phyloP scores from a whole-genome alignment of 35 echinoderm and acorn worm species.

The Lytechinus pictus region DNA sequence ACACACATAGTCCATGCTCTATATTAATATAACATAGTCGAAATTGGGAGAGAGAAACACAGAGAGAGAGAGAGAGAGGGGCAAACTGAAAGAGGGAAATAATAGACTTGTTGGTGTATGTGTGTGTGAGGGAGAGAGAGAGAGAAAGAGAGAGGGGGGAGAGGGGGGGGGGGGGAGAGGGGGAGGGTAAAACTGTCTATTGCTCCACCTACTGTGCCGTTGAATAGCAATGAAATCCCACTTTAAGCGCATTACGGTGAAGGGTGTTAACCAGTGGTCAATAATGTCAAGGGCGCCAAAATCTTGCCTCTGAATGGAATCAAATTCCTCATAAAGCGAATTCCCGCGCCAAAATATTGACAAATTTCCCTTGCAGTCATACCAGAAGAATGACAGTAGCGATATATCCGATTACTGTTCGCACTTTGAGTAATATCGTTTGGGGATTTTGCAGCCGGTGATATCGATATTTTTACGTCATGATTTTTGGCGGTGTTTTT shows the following conservation, averaged over 20 bases:
- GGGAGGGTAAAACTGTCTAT: no score
- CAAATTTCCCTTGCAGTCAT: not conserved
- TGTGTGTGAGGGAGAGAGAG: no score
- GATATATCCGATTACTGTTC: not conserved
- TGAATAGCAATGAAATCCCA: not conserved
- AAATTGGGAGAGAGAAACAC: no score
- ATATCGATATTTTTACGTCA: not conserved
- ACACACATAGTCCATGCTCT: no score
- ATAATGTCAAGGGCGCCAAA: not conserved
- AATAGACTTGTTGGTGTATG: no score
- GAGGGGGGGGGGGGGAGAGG: not conserved
- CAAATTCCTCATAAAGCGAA: not conserved
- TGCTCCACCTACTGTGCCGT: not conserved
- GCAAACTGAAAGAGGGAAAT: no score
- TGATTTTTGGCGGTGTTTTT: constrained; percentile 7
- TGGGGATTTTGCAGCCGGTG: not conserved
- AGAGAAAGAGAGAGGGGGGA: no score
- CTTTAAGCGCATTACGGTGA: not conserved
- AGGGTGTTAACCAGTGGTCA: not conserved
- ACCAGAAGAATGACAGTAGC: not conserved
- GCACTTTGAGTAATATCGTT: not conserved
- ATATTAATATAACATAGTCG: no score
- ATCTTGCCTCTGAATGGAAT: not conserved
- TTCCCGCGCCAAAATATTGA: not conserved
- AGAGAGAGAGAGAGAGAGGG: no score